phyloP scores from a whole-genome alignment of 2,797 vertebrate species.

The Lithobates pipiens region DNA sequence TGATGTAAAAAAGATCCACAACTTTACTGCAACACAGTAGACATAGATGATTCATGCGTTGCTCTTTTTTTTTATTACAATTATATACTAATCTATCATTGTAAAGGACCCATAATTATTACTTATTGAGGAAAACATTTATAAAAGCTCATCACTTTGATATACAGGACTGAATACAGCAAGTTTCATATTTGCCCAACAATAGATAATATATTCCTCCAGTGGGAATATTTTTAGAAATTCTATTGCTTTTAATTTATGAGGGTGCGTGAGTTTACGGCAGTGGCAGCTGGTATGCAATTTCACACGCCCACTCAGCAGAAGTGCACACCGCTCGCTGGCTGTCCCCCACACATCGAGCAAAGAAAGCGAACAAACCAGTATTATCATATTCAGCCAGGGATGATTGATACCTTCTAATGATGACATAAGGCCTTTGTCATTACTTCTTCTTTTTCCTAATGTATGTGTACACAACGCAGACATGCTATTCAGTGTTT shows the following conservation, averaged over 20 bases:
- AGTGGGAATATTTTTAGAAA: slow-evolving; percentile 29
- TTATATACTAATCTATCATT: neutral
- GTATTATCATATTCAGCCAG: slow-evolving; percentile 26
- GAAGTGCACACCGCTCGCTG: slow-evolving; percentile 54
- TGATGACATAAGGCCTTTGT: slow-evolving; percentile 22
- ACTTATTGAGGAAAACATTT: neutral
- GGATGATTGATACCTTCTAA: slow-evolving; percentile 24
- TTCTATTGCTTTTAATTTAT: slow-evolving; percentile 5
- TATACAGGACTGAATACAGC: neutral
- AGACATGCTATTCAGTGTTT: slow-evolving; percentile 11
- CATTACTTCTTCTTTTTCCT: neutral
- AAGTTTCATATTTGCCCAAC: slow-evolving; percentile 11
- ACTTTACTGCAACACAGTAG: neutral
- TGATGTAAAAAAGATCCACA: neutral
- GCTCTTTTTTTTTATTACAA: neutral
- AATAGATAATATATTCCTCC: slow-evolving; percentile 6
- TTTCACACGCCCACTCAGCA: slow-evolving; percentile 67
- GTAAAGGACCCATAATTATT: neutral
- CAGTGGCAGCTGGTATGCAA: slow-evolving; percentile 57
- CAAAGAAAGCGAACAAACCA: neutral
- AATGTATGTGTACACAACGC: slow-evolving; percentile 19
- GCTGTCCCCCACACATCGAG: slow-evolving; percentile 14
- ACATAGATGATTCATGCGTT: neutral
- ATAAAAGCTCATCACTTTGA: neutral
- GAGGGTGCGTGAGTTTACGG: slow-evolving; percentile 13